Percentiles rank a stretch among this genome's conserved stretches.
Conservation (phyloP, 2,888 invertebrate genomes). For the Argynnis bischoffii region DNA sequence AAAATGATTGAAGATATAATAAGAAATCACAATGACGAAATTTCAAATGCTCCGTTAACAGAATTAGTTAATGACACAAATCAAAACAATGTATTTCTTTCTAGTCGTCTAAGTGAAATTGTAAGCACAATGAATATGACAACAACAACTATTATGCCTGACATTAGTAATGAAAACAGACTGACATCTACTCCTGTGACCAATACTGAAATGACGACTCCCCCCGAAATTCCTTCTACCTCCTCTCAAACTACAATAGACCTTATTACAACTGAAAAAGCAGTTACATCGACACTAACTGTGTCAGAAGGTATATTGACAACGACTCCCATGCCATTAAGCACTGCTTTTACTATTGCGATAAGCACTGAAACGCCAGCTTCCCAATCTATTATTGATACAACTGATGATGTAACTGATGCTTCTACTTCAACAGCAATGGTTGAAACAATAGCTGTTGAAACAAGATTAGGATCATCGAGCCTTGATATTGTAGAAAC, state of each 20-base stretch:
- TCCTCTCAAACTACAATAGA: slow-evolving; percentile 44
- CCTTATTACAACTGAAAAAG: slow-evolving; percentile 30
- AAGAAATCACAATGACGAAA: slow-evolving; percentile 70
- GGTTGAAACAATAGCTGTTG: slow-evolving; percentile 14
- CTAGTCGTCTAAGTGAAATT: slow-evolving; percentile 66
- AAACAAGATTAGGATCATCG: slow-evolving; percentile 20
- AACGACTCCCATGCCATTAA: slow-evolving; percentile 27
- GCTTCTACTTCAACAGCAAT: slow-evolving; percentile 37
- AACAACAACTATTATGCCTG: slow-evolving; percentile 50
- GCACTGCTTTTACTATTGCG: slow-evolving; percentile 33
- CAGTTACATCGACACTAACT: slow-evolving; percentile 36
- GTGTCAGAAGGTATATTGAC: slow-evolving; percentile 23
- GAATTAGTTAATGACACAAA: slow-evolving; percentile 57
- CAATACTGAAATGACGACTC: slow-evolving; percentile 48
- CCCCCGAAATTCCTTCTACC: slow-evolving; percentile 46
- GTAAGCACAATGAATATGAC: slow-evolving; percentile 66
- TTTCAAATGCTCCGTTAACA: slow-evolving; percentile 63
- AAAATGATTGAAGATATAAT: slow-evolving; percentile 78
- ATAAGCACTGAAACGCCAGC: slow-evolving; percentile 37
- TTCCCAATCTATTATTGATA: slow-evolving; percentile 38
- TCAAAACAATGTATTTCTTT: slow-evolving; percentile 58
- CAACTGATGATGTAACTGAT: slow-evolving; percentile 42
- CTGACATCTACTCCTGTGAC: slow-evolving; percentile 44
- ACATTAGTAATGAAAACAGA: slow-evolving; percentile 44
- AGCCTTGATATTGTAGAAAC: slow-evolving; percentile 30